A percentile compares a stretch with the other conserved stretches of the same genome.
Conservation (phyloP, 2,888 invertebrate species). For the Falcaria lacertinaria region DNA sequence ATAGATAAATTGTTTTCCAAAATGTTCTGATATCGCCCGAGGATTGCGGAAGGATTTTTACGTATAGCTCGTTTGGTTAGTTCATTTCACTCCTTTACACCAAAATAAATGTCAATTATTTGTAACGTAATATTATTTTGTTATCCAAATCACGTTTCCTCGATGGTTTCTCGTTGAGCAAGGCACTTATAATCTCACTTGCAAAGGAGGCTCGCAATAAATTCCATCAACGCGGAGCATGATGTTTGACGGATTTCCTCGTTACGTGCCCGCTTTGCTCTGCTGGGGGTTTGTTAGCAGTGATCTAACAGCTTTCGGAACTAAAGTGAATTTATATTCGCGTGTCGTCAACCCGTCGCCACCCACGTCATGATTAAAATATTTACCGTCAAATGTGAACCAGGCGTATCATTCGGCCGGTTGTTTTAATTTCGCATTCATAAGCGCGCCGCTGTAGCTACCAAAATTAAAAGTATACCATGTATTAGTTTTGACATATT, state of each 20-base stretch:
- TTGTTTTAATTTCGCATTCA: neutral
- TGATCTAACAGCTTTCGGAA: constrained; percentile 16
- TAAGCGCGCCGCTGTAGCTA: neutral
- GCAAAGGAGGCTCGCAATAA: neutral
- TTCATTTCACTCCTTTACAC: too few species aligned
- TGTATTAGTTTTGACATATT: too few species aligned
- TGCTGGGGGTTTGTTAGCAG: constrained; percentile 14
- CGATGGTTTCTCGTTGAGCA: neutral
- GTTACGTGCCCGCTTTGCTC: constrained; percentile 3
- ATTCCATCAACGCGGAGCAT: neutral
- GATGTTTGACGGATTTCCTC: constrained; percentile 1
- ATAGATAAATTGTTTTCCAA: too few species aligned
- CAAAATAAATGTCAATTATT: too few species aligned
- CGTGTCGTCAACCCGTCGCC: neutral
- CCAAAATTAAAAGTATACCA: too few species aligned
- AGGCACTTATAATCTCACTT: neutral
- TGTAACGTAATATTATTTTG: neutral
- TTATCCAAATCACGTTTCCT: neutral
- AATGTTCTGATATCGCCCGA: too few species aligned
- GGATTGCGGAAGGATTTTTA: too few species aligned
- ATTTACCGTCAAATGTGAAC: neutral
- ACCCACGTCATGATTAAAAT: constrained; percentile 1
- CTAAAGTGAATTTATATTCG: constrained; percentile 7
- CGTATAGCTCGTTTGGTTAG: too few species aligned
- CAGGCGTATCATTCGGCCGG: neutral